Base-by-base conservation (phyloP, 2,797 vertebrate genomes). In the Urosaurus nigricauda region DNA sequence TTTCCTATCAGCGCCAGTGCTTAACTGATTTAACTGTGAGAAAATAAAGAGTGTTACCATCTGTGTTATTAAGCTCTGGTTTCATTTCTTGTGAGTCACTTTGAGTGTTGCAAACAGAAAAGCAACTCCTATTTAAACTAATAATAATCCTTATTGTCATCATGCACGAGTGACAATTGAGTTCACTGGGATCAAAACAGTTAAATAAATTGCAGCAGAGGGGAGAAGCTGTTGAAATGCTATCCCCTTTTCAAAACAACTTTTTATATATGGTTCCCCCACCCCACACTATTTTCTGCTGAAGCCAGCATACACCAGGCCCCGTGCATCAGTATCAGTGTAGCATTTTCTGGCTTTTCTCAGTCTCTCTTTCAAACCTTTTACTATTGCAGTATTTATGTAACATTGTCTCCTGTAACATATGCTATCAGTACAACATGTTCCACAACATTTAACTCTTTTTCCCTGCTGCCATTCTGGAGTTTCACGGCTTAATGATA, bases 401-500 rank as follows among this genome's bases (percentile, higher is more conserved):
- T 87, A 2, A 63, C 21, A 88, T 88, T 92, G 89, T 86, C 83
- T 90, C 73, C 63, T 51, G 90, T 87, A 93, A 83, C 88, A 91
- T 17, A 93, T 47, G 84, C 90, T 77, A 86, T 92, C 84, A 82
- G 88, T 43, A 91, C 86, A 40, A 84, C n/a, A 87, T 87, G 91
- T 91, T 92, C 94, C 85, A 79, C 90, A 79, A 89, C 43, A 84
- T 93, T 94, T 94, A 95, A 96, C 93, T 93, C 74, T 32, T 51
- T 63, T 80, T 92, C 89, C 89, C 91, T 78, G 87, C 89, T 94
- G 83, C 89, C 2, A 0, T 90, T 89, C 87, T 81, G 88, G 53
- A 86, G 93, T 92, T 94, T 94, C 93, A 88, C 29, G 56, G 94
- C 95, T 96, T 93, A 93, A 93, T 85, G 85, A 94, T 88, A 92